phyloP scores from a whole-genome alignment of 2,888 invertebrate species.

The Sericinus montela region DNA sequence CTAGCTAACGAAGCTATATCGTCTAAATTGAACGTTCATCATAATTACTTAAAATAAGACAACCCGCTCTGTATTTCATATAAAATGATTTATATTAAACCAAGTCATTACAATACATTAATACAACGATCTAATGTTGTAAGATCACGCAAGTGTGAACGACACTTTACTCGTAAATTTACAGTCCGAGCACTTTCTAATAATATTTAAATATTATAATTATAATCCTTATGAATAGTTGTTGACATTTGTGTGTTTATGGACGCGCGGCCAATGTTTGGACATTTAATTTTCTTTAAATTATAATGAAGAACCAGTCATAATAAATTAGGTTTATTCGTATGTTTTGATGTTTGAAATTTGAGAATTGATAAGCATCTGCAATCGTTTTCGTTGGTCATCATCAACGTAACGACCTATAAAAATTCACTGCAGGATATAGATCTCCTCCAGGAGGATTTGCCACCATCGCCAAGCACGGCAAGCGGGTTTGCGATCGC shows the following conservation, averaged over 20 bases:
- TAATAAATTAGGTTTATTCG: not conserved
- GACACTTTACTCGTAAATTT: conserved; percentile 11
- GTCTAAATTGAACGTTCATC: too few species aligned
- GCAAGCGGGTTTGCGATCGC: too few species aligned
- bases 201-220: conserved; percentile 30
- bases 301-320: not conserved
- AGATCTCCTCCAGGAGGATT: too few species aligned
- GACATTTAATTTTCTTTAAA: not conserved
- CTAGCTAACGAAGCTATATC: too few species aligned
- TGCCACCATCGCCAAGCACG: too few species aligned
- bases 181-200: conserved; percentile 24
- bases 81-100: conserved; percentile 17
- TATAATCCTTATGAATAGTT: conserved; percentile 26
- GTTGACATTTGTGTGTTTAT: conserved; percentile 19
- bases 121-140: conserved; percentile 20
- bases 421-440: too few species aligned
- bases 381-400: too few species aligned
- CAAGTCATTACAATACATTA: conserved; percentile 20
- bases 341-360: too few species aligned
- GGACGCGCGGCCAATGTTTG: not conserved
- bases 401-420: too few species aligned
- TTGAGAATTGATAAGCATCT: too few species aligned
- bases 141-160: conserved; percentile 25
- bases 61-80: conserved; percentile 16
- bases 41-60: conserved; percentile 18